Percentiles rank a stretch among this genome's conserved stretches.
These are phyloP conservation scores for Micrasema minimum DNA, from an alignment of 1,140 invertebrate genomes.

Conservation along the genomic window DNA sequence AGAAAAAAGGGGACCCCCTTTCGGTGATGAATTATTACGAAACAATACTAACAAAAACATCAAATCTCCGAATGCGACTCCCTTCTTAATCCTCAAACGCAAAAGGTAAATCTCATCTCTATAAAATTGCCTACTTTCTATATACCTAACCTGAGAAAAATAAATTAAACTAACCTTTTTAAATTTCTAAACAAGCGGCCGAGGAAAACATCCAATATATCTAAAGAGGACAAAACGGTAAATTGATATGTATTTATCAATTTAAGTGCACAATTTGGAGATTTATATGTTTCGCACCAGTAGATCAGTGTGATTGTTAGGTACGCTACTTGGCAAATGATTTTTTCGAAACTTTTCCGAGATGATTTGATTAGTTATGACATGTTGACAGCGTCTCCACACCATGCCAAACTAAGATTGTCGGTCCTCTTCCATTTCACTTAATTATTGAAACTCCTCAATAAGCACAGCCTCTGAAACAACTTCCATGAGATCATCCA, in stretches of 20 bases:
- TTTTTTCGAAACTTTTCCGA: no score
- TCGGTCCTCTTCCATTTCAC: no score
- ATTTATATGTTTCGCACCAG: slow-evolving; percentile 9
- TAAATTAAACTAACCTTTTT: slow-evolving; percentile 17
- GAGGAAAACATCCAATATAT: slow-evolving; percentile 31
- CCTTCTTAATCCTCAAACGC: slow-evolving; percentile 2
- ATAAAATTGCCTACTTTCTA: not conserved
- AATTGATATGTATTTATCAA: not conserved
- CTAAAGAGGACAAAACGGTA: slow-evolving; percentile 49
- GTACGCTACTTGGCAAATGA: no score
- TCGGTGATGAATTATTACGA: not conserved
- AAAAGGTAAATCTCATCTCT: slow-evolving; percentile 10
- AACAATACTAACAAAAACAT: slow-evolving; percentile 3
- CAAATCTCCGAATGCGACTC: not conserved
- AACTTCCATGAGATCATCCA: no score
- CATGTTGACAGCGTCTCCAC: no score
- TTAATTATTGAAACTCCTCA: no score
- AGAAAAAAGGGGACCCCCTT: slow-evolving; percentile 29
- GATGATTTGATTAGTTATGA: no score
- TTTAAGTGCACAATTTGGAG: not conserved
- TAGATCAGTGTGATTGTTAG: no score
- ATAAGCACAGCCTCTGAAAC: no score
- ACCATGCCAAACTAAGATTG: no score
- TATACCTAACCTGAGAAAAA: not conserved
- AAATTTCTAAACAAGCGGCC: slow-evolving; percentile 42